These are phyloP conservation scores for Tetranychus truncatus DNA, from an alignment of 2,888 invertebrate species.

Conservation along the genomic window DNA sequence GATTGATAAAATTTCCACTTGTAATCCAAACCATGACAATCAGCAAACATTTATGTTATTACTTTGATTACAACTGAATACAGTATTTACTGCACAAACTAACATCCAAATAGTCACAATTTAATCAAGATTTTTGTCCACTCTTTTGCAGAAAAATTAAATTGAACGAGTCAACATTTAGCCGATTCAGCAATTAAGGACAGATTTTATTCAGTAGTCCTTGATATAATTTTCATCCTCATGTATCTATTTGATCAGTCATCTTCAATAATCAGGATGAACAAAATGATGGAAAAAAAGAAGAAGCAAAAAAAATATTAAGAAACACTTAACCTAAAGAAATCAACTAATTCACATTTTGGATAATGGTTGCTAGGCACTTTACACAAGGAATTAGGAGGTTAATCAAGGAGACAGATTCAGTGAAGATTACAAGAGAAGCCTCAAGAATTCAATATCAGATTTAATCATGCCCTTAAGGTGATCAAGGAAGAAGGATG, in stretches of 20 bases:
- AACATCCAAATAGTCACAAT: not conserved
- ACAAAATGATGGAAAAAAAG: not conserved
- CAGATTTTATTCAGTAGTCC: not conserved
- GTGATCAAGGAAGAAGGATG: not conserved
- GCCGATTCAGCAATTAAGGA: not conserved
- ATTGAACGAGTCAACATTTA: not conserved
- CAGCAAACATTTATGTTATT: too few relatives aligned
- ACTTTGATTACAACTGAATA: not conserved
- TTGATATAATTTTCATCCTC: not conserved
- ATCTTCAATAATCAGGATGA: not conserved
- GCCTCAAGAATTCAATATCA: not conserved
- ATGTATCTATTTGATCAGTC: not conserved
- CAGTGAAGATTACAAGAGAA: not conserved
- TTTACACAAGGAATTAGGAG: not conserved
- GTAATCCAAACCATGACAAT: too few relatives aligned
- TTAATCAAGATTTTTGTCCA: not conserved
- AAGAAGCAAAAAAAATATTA: not conserved
- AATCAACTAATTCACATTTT: not conserved
- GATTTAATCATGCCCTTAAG: not conserved
- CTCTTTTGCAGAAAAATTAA: not conserved
- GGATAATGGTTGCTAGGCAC: not conserved
- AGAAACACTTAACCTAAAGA: constrained; percentile 1
- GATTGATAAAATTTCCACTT: too few relatives aligned
- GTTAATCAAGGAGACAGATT: not conserved
- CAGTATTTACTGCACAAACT: not conserved